phyloP scores from a whole-genome alignment of 1,140 invertebrate species.

The Zaprionus ghesquierei region DNA sequence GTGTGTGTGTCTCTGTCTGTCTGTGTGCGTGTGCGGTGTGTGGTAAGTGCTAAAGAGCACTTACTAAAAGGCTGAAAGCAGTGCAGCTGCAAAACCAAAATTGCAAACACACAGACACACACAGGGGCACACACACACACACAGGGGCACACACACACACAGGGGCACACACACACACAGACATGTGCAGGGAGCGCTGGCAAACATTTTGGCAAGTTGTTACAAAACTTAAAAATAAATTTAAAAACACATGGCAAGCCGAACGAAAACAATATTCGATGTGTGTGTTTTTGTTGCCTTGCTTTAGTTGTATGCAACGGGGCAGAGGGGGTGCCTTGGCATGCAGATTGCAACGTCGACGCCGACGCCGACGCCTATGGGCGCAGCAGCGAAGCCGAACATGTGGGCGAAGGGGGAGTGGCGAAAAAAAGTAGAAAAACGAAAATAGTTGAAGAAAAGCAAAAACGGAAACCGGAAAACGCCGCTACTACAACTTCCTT shows the following conservation, averaged over 20 bases:
- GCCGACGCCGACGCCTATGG: slow-evolving; percentile 5
- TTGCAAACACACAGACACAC: slow-evolving; percentile 10
- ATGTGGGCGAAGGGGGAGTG: background rate
- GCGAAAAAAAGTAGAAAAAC: background rate
- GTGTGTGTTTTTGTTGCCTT: background rate
- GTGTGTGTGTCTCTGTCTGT: background rate
- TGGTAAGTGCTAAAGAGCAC: slow-evolving; percentile 48
- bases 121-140: background rate
- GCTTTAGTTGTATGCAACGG: slow-evolving; percentile 18
- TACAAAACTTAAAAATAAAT: slow-evolving; percentile 57
- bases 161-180: too few relatives aligned
- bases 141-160: slow-evolving; percentile 1
- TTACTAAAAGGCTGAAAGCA: slow-evolving; percentile 42
- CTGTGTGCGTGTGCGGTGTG: slow-evolving; percentile 12
- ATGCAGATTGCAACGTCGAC: slow-evolving; percentile 72
- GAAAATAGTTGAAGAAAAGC: slow-evolving; percentile 12
- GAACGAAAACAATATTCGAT: slow-evolving; percentile 42
- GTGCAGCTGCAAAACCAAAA: slow-evolving; percentile 42
- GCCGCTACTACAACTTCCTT: slow-evolving; percentile 60
- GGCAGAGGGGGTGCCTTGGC: slow-evolving; percentile 10
- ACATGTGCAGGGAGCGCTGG: slow-evolving; percentile 5
- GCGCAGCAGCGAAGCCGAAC: background rate
- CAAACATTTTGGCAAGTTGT: slow-evolving; percentile 41
- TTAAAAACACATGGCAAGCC: slow-evolving; percentile 41
- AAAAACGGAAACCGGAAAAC: slow-evolving; percentile 55